Evolutionary conservation across 2,113 vertebrate species (phyloP).

Genomic region (Gobius niger): DNA sequence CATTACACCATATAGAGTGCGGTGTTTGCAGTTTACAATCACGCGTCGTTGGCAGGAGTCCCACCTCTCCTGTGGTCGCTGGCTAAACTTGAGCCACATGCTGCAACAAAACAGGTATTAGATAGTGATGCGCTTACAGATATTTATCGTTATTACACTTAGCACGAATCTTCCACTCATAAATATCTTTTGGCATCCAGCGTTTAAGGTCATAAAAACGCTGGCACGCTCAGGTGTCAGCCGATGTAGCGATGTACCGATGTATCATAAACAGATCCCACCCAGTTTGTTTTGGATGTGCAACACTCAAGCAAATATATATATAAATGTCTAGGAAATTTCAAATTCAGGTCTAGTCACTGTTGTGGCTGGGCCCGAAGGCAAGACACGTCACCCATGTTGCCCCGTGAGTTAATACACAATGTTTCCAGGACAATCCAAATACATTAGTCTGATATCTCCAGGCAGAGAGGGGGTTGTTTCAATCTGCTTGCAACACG

Average conservation of each 20-base stretch:
- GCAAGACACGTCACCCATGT: too few relatives aligned
- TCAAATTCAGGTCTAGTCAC: too few relatives aligned
- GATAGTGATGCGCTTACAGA: constrained; percentile 48
- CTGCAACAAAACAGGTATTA: constrained; percentile 39
- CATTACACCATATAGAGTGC: constrained; percentile 20
- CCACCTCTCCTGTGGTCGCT: constrained; percentile 49
- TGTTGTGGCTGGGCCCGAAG: too few relatives aligned
- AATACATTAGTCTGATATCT: too few relatives aligned
- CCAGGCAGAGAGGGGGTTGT: too few relatives aligned
- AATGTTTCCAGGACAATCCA: too few relatives aligned
- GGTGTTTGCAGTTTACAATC: constrained; percentile 36
- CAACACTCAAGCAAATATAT: background rate
- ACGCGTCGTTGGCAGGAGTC: constrained; percentile 36
- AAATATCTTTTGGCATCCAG: constrained; percentile 48
- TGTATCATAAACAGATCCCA: constrained; percentile 10
- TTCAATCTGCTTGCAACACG: too few relatives aligned
- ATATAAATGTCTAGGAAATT: too few relatives aligned
- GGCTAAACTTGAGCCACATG: constrained; percentile 61
- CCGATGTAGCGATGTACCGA: constrained; percentile 17
- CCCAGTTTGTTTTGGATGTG: background rate
- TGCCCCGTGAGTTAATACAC: too few relatives aligned
- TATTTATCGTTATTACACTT: constrained; percentile 61
- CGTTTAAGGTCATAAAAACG: constrained; percentile 32
- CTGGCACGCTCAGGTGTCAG: constrained; percentile 49
- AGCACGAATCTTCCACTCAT: constrained; percentile 45